Evolutionary conservation across 2,113 vertebrate species (phyloP).

Genomic region (Ammodytes marinus): DNA sequence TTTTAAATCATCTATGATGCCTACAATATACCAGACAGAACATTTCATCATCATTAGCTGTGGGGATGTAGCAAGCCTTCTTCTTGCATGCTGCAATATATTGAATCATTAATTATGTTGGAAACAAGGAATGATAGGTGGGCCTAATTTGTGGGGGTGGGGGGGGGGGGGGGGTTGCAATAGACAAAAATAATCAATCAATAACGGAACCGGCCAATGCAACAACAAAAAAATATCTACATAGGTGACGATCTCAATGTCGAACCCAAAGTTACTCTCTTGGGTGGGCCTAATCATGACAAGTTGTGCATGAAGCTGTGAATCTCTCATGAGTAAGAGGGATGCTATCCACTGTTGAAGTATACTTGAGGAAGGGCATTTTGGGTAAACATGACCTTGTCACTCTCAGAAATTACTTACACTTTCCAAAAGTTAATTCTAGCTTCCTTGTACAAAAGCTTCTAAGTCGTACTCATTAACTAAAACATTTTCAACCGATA

Average conservation of each 20-base stretch:
- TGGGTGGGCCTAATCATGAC: not conserved
- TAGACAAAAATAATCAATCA: too few species aligned
- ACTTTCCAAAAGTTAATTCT: not conserved
- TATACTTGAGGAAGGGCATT: constrained; percentile 7
- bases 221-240: too few species aligned
- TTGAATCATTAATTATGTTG: not conserved
- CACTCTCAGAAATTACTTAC: not conserved
- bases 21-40: not conserved
- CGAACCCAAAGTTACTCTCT: too few species aligned
- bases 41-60: not conserved
- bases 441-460: constrained; percentile 3
- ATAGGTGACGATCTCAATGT: too few species aligned
- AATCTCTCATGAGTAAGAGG: not conserved
- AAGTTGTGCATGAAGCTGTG: not conserved
- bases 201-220: too few species aligned
- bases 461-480: not conserved
- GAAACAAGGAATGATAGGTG: not conserved
- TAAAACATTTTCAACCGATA: not conserved
- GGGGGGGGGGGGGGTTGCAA: too few species aligned
- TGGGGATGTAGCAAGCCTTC: not conserved
- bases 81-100: not conserved
- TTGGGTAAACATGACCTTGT: not conserved
- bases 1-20: not conserved
- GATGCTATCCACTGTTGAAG: not conserved
- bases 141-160: too few species aligned